These are phyloP conservation scores for Numenius phaeopus DNA, from an alignment of 2,797 vertebrate species.

Conservation along the genomic window DNA sequence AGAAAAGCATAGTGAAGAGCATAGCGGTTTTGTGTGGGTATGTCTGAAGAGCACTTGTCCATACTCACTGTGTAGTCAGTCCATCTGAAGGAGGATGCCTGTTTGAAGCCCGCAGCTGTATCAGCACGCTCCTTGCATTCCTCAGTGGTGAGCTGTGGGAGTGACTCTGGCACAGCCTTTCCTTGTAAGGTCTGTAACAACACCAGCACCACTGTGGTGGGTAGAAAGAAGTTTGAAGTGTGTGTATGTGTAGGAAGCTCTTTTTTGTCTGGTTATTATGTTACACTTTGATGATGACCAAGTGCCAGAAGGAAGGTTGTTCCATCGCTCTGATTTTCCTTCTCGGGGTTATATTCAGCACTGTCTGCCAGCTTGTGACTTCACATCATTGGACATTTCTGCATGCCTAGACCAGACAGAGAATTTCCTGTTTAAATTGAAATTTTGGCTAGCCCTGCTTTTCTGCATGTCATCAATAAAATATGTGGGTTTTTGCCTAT, in stretches of 20 bases:
- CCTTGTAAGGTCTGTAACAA: neutral
- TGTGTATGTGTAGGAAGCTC: neutral
- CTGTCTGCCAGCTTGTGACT: neutral
- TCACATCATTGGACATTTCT: neutral
- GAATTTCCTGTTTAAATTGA: conserved; percentile 20
- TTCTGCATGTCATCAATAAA: neutral
- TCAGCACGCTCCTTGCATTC: neutral
- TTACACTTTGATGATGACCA: neutral
- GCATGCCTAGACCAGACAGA: neutral
- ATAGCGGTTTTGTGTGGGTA: neutral
- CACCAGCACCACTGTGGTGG: neutral
- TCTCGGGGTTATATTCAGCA: neutral
- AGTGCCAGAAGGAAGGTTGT: neutral
- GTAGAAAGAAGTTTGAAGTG: neutral
- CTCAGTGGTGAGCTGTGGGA: conserved; percentile 3
- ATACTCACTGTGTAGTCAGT: neutral
- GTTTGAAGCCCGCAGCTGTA: neutral
- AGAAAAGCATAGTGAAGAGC: neutral
- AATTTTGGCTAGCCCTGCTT: neutral
- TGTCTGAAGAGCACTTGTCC: neutral
- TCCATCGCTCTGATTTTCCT: neutral
- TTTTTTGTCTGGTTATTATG: neutral
- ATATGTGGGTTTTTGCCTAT: neutral
- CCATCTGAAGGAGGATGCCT: neutral
- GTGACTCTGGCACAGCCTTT: neutral